Conservation (phyloP, 1,140 invertebrate genomes). For the Lepidurus couesii region DNA sequence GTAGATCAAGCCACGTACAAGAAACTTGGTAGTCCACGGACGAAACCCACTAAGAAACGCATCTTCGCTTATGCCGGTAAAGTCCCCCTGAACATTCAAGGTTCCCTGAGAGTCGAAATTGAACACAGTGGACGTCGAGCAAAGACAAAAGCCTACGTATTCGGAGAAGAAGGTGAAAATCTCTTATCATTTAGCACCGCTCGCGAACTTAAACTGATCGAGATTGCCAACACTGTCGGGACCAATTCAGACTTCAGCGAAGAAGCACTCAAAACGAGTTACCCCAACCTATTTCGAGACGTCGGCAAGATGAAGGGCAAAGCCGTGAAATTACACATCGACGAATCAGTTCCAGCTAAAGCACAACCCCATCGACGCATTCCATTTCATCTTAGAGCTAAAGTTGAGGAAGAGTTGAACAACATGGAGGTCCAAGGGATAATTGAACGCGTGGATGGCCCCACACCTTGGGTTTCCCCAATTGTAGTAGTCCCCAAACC, state of each 20-base stretch:
- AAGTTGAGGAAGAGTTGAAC: slow-evolving; percentile 29
- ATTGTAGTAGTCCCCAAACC: slow-evolving; percentile 41
- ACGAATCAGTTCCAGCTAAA: background rate
- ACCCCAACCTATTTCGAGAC: background rate
- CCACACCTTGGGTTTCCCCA: slow-evolving; percentile 41
- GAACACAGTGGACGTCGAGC: background rate
- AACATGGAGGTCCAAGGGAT: slow-evolving; percentile 38
- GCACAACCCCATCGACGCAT: slow-evolving; percentile 24
- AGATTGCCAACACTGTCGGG: background rate
- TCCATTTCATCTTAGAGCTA: slow-evolving; percentile 16
- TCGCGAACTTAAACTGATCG: background rate
- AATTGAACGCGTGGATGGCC: slow-evolving; percentile 38
- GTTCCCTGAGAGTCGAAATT: background rate
- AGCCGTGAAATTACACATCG: background rate
- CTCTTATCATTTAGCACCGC: background rate
- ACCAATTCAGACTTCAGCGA: background rate
- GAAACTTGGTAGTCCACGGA: background rate
- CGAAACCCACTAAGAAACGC: background rate
- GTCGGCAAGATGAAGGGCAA: background rate
- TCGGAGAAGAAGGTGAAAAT: background rate
- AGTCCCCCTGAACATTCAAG: background rate
- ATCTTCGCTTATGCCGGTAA: background rate
- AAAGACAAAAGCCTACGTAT: background rate
- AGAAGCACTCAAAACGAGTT: background rate
- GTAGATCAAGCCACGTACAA: background rate